A percentile compares a stretch with the other conserved stretches of the same genome.
These are phyloP conservation scores for Mactra quadrangularis DNA, from an alignment of 1,140 invertebrate genomes.

Conservation along the genomic window DNA sequence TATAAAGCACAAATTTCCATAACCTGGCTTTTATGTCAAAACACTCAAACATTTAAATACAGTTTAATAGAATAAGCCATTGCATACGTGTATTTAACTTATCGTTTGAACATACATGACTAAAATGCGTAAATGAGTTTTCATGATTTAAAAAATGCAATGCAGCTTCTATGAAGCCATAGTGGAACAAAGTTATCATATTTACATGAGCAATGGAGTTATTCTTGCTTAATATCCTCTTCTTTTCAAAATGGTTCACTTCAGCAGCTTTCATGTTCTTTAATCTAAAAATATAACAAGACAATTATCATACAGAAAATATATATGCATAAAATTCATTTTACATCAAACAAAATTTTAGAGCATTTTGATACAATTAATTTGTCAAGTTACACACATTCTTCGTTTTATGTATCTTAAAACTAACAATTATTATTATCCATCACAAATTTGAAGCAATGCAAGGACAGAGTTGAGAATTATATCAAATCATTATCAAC, in stretches of 20 bases:
- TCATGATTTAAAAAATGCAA: too few relatives aligned
- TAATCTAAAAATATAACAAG: conserved; percentile 6
- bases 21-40: too few relatives aligned
- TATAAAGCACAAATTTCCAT: neutral
- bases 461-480: neutral
- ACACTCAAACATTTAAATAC: too few relatives aligned
- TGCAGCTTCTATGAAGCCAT: too few relatives aligned
- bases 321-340: too few relatives aligned
- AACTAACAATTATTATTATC: neutral
- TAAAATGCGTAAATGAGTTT: too few relatives aligned
- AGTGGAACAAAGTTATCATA: neutral
- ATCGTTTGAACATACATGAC: too few relatives aligned
- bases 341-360: neutral
- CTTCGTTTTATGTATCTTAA: neutral
- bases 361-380: neutral
- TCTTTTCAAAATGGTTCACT: neutral
- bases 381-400: neutral
- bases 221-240: conserved; percentile 27
- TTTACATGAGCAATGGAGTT: conserved; percentile 43
- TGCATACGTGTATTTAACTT: too few relatives aligned
- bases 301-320: neutral
- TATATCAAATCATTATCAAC: neutral
- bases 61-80: too few relatives aligned
- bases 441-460: neutral
- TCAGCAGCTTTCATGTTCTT: conserved; percentile 31